Conservation (phyloP, 1,140 invertebrate species). For the Sinonovacula constricta region DNA sequence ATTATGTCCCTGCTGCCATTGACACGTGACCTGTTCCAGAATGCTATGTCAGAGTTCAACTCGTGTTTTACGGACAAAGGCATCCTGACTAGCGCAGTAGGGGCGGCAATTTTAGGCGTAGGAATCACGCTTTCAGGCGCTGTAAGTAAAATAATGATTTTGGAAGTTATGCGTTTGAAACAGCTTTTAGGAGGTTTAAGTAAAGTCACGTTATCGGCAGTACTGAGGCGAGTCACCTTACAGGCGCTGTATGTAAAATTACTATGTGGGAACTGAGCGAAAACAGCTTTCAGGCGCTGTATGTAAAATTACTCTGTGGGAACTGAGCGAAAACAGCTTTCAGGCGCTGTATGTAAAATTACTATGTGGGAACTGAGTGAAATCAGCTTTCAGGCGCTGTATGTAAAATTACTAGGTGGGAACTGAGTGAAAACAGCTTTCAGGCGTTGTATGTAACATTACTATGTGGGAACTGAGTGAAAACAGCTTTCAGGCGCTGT, state of each 20-base stretch:
- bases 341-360: no score
- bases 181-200: background rate
- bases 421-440: no score
- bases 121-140: constrained; percentile 71
- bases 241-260: no score
- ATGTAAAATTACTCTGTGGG: no score
- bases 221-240: background rate
- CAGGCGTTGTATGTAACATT: no score
- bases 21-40: constrained; percentile 57
- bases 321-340: no score
- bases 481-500: no score
- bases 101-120: constrained; percentile 64
- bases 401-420: no score
- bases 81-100: constrained; percentile 61
- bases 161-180: background rate
- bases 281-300: no score
- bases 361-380: no score
- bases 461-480: no score
- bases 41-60: constrained; percentile 55
- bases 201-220: background rate
- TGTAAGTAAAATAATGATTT: constrained; percentile 63
- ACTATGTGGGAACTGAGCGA: background rate
- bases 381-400: no score
- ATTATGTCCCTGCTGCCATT: constrained; percentile 64
- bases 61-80: constrained; percentile 60